Conservation (phyloP, 2,113 vertebrate species). For the Charina bottae region DNA sequence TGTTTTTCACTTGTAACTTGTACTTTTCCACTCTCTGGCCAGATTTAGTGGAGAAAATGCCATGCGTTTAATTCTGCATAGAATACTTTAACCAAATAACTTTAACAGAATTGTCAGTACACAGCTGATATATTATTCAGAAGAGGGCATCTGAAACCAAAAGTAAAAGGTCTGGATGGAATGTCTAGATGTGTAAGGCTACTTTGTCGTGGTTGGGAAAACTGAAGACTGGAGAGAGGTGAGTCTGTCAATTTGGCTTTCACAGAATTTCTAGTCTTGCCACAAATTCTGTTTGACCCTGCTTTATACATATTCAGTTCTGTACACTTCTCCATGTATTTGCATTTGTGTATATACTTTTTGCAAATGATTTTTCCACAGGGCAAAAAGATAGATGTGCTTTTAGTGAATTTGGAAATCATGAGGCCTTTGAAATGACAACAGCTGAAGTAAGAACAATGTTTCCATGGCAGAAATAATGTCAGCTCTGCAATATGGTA, state of each 20-base stretch:
- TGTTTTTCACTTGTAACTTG: too few relatives aligned
- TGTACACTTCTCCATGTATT: neutral
- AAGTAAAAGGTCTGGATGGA: conserved; percentile 60
- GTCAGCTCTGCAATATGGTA: neutral
- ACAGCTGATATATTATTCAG: conserved; percentile 59
- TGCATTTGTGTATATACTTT: neutral
- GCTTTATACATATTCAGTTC: neutral
- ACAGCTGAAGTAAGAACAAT: neutral
- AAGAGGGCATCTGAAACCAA: conserved; percentile 57
- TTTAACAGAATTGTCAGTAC: conserved; percentile 61
- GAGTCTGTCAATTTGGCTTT: neutral
- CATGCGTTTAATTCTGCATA: too few relatives aligned
- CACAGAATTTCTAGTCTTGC: neutral
- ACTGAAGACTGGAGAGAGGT: conserved; percentile 49
- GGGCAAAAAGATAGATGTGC: neutral
- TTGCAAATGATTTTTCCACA: neutral
- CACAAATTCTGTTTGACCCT: neutral
- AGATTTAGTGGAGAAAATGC: too few relatives aligned
- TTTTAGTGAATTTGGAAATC: neutral
- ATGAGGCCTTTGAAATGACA: neutral
- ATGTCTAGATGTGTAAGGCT: conserved; percentile 42
- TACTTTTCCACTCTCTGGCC: too few relatives aligned
- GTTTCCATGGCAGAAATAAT: neutral
- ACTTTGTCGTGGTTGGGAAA: conserved; percentile 35
- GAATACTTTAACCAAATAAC: too few relatives aligned